Evolutionary conservation across 2,113 vertebrate genomes (phyloP).

Genomic region (Noctilio leporinus): DNA sequence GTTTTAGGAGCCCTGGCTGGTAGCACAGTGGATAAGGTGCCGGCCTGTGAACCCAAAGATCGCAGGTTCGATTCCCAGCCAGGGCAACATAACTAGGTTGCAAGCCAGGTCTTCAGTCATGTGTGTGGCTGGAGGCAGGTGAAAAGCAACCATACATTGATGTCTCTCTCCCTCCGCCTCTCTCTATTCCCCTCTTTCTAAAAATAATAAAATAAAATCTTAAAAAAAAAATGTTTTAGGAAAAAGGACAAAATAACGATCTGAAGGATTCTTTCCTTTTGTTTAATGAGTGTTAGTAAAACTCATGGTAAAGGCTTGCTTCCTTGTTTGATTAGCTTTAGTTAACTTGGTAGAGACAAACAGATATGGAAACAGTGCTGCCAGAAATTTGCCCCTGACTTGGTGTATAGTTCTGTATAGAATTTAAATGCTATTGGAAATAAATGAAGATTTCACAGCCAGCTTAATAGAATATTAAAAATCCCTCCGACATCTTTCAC

Average conservation of each 20-base stretch:
- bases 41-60: no score
- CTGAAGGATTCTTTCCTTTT: background rate
- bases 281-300: background rate
- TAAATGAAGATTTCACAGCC: background rate
- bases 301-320: background rate
- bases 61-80: no score
- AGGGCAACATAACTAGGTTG: no score
- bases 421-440: background rate
- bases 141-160: no score
- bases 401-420: background rate
- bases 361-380: background rate
- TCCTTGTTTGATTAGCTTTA: slow-evolving; percentile 12
- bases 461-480: background rate
- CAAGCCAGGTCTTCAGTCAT: no score
- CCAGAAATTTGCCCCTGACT: background rate
- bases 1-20: background rate
- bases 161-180: no score
- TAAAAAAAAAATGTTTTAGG: background rate
- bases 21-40: no score
- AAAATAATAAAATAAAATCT: no score
- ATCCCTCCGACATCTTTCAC: background rate
- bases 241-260: background rate
- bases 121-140: no score
- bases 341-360: background rate
- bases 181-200: no score